Percentiles rank a stretch among this genome's conserved stretches.
Conservation (phyloP, 2,888 invertebrate species). For the Entomobrya proxima region DNA sequence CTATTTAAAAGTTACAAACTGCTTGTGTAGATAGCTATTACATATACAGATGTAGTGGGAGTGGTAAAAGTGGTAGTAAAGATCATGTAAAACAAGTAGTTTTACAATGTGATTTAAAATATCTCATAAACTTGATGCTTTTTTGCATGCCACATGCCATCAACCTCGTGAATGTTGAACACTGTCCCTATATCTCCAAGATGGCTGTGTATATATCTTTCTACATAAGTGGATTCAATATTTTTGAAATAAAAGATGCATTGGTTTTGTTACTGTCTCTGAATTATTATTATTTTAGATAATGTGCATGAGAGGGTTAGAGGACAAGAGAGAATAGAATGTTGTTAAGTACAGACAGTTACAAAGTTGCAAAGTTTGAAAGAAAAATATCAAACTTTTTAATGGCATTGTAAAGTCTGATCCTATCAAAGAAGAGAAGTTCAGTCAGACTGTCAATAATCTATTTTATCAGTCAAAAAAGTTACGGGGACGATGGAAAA, state of each 20-base stretch:
- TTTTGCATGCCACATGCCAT: conserved; percentile 18
- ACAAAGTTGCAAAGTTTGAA: background rate
- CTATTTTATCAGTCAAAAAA: background rate
- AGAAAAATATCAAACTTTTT: conserved; percentile 46
- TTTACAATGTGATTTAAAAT: conserved; percentile 52
- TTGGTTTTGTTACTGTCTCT: too few species aligned
- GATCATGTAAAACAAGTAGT: conserved; percentile 61
- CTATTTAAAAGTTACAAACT: background rate
- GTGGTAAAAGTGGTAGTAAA: conserved; percentile 57
- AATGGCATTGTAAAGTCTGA: conserved; percentile 47
- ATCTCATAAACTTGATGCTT: conserved; percentile 20
- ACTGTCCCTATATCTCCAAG: too few species aligned
- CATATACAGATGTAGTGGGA: conserved; percentile 7
- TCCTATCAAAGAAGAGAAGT: background rate
- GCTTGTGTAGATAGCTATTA: background rate
- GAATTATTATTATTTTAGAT: too few species aligned
- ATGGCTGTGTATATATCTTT: too few species aligned
- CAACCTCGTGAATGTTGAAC: too few species aligned
- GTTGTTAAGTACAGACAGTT: background rate
- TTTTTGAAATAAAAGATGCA: too few species aligned
- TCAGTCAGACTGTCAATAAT: conserved; percentile 22
- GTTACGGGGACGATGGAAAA: background rate
- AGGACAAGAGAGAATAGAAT: too few species aligned
- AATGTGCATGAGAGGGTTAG: too few species aligned
- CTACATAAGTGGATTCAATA: too few species aligned